Evolutionary conservation across 1,140 invertebrate genomes (phyloP), one percentile per base, ranked within the genome.

Genomic region (Aphis craccivora): DNA sequence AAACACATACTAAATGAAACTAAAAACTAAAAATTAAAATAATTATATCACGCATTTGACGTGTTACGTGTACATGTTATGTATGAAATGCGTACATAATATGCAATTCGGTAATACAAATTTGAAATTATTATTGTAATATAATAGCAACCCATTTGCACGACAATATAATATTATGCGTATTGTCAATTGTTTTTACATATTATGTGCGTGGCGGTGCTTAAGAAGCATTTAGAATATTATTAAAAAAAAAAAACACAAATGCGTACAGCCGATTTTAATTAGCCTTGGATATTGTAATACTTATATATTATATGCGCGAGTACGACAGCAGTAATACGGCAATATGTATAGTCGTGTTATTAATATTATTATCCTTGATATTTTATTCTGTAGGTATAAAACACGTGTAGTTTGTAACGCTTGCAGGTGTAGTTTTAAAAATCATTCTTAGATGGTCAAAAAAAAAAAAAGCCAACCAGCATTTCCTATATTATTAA

Each of bases 21-120:
- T n/a, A 76, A 76, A 76, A n/a, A 76, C 14, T 76, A n/a, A 76
- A n/a, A n/a, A n/a, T n/a, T 76, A 76, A n/a, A n/a, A 76, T 76
- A 76, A 76, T 76, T n/a, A 76, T 18, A 76, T n/a, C 14, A n/a
- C 11, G n/a, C 5, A 18, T 1, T n/a, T 76, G 18, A 60, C 11
- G 11, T 9, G 55, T 60, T 60, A 76, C 30, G 9, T 14, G 1
- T n/a, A 76, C 14, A 76, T 51, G 18, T 76, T 76, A n/a, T n/a
- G 5, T n/a, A 18, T 30, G 60, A 76, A 76, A 76, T 30, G 60
- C n/a, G 14, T 4, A 30, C 11, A 67, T 25, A 6, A n/a, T 67
- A 83, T 20, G 20, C n/a, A 37, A n/a, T n/a, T 81, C 7, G 7
- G 76, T 37, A 67, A 67, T 67, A 30, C 8, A 60, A 60, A n/a